Base-by-base conservation (phyloP, 2,113 vertebrate genomes). In the Ploceus nigricollis region DNA sequence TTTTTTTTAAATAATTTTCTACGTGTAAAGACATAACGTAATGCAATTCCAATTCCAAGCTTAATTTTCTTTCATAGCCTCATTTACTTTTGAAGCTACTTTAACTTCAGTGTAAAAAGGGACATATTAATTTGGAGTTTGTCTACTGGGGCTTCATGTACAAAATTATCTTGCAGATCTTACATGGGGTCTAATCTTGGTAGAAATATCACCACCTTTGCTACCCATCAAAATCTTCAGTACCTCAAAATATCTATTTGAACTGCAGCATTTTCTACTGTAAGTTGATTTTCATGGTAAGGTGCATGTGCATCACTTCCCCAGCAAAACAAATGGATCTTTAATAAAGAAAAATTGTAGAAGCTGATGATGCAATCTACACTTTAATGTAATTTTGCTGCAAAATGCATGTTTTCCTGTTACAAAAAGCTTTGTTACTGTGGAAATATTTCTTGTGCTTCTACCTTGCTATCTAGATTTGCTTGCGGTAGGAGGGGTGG, bases 281-380 rank as follows among this genome's bases (percentile, higher is more conserved):
- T 7, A 61, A 39, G 7, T 21, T 61, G 13, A 57, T 90, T 79
- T 73, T 58, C 45, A 44, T 3, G 23, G 9, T 48, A 72, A 82
- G 30, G 27, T 48, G 7, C 18, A 30, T 1, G 1, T 47, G 39
- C 54, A 79, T 57, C 48, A 50, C 8, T 76, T 0, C 1, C 7
- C 14, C 30, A 66, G 51, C n/a, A 60, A 87, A 71, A 75, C 10
- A 85, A 58, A 35, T 5, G 9, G 13, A 35, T 42, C 21, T 25
- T 50, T 35, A 31, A 21, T 39, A 42, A 66, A 64, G 47, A 50
- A 5, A 28, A 60, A 16, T 1, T 6, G 10, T 4, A 44, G 50
- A 93, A 93, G 33, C 7, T 93, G 73, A 71, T 35, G 28, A 64
- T 80, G 27, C 60, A 60, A 87, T 56, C 83, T 71, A 50, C 71